Percentiles rank a stretch among this genome's conserved stretches.
These are phyloP conservation scores for Gallinago stenura DNA, from an alignment of 2,797 vertebrate species.

Conservation along the genomic window DNA sequence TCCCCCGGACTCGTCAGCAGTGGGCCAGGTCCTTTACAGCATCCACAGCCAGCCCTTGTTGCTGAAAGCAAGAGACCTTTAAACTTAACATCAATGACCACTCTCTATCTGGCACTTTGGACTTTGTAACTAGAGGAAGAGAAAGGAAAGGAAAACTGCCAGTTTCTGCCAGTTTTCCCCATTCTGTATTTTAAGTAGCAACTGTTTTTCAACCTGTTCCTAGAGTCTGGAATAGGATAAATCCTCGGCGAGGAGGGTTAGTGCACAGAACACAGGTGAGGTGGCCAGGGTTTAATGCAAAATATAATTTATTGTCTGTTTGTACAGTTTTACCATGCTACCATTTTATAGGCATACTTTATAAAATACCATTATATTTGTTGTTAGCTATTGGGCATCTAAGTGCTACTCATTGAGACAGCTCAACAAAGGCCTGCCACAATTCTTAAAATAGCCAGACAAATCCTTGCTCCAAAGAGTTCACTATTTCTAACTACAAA, in stretches of 20 bases:
- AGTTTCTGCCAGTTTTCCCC: background rate
- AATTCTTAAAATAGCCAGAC: background rate
- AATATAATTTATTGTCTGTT: background rate
- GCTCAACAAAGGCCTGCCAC: background rate
- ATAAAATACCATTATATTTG: background rate
- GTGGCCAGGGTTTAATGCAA: background rate
- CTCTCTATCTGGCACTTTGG: background rate
- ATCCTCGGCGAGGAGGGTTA: background rate
- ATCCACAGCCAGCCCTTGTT: background rate
- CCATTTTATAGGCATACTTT: background rate
- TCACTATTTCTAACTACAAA: background rate
- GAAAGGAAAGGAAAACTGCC: background rate
- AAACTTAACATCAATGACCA: background rate
- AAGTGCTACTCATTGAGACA: background rate
- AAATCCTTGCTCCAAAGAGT: background rate
- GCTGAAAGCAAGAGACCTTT: background rate
- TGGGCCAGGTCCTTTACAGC: background rate
- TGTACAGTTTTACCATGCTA: background rate
- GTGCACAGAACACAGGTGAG: background rate
- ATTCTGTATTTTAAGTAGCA: background rate
- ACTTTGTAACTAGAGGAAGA: background rate
- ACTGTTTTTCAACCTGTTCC: background rate
- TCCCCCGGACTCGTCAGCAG: background rate
- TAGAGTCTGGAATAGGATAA: background rate
- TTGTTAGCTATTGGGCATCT: background rate